Percentiles rank a stretch among this genome's conserved stretches.
These are phyloP conservation scores for Galerucella calmariensis DNA, from an alignment of 2,888 invertebrate genomes.

Conservation along the genomic window DNA sequence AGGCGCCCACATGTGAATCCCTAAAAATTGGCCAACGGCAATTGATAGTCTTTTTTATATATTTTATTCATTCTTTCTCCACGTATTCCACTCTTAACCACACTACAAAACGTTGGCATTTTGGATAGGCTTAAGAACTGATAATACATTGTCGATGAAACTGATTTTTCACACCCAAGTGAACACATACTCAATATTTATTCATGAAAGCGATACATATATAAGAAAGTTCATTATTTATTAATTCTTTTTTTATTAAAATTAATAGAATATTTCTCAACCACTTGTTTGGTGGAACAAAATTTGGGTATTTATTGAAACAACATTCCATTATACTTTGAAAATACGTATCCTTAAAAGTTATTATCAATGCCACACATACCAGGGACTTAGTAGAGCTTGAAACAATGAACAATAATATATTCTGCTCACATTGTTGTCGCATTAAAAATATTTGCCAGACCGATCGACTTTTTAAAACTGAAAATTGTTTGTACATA, in stretches of 20 bases:
- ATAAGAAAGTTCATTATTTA: neutral
- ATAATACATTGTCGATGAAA: neutral
- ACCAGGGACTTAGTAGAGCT: slow-evolving; percentile 27
- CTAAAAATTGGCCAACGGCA: too few species aligned
- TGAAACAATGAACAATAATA: slow-evolving; percentile 27
- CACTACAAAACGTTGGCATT: too few species aligned
- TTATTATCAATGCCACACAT: slow-evolving; percentile 26
- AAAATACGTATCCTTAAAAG: neutral
- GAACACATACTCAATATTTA: neutral
- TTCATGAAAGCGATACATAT: neutral
- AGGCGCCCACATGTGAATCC: too few species aligned
- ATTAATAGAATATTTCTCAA: neutral
- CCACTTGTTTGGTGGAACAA: neutral
- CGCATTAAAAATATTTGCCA: slow-evolving; percentile 21
- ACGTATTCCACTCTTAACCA: too few species aligned
- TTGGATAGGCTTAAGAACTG: too few species aligned
- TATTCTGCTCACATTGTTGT: slow-evolving; percentile 5
- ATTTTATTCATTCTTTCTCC: too few species aligned
- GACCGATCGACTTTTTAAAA: slow-evolving; percentile 16
- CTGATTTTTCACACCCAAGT: neutral
- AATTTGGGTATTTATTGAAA: neutral
- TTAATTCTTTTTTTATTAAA: neutral
- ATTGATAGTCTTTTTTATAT: too few species aligned
- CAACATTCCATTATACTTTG: neutral
- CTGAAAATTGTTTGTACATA: neutral